Conservation (phyloP, 64 coral and sea anemone species). For the Stichodactyla mertensii region DNA sequence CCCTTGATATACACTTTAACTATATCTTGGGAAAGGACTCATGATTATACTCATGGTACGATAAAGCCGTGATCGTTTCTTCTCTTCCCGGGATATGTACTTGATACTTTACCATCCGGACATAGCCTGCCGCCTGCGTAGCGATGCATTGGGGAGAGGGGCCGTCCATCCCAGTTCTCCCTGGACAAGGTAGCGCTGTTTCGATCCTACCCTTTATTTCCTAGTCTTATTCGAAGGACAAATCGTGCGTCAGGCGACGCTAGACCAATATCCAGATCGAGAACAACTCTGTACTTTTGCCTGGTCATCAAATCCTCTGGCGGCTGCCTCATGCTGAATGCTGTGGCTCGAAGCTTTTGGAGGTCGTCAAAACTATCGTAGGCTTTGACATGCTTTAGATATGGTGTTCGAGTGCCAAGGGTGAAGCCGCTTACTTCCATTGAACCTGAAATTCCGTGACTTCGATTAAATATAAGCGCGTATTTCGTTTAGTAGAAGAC, state of each 20-base stretch:
- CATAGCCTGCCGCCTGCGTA: too few species aligned
- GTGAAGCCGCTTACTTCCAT: conserved; percentile 62
- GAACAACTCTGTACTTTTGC: conserved; percentile 48
- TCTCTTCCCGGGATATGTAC: too few species aligned
- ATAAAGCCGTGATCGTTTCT: too few species aligned
- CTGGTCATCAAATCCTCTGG: conserved; percentile 50
- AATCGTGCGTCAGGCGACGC: conserved; percentile 65
- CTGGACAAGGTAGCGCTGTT: not conserved
- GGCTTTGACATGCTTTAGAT: conserved; percentile 41
- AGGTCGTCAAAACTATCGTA: conserved; percentile 57
- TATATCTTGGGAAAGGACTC: too few species aligned
- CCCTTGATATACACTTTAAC: too few species aligned
- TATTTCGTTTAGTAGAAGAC: too few species aligned
- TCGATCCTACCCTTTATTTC: conserved; percentile 57
- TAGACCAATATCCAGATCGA: conserved; percentile 60
- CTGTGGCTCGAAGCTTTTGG: conserved; percentile 41
- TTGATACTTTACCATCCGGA: too few species aligned
- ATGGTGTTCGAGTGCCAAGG: conserved; percentile 61
- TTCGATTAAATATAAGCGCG: too few species aligned
- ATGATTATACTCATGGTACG: too few species aligned
- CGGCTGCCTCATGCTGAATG: conserved; percentile 50
- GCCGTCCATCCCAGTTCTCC: too few species aligned
- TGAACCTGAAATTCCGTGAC: not conserved
- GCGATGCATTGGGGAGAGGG: too few species aligned
- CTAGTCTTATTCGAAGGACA: conserved; percentile 60